Base-by-base conservation (phyloP, 2,888 invertebrate genomes). In the Heliothis peltigera region DNA sequence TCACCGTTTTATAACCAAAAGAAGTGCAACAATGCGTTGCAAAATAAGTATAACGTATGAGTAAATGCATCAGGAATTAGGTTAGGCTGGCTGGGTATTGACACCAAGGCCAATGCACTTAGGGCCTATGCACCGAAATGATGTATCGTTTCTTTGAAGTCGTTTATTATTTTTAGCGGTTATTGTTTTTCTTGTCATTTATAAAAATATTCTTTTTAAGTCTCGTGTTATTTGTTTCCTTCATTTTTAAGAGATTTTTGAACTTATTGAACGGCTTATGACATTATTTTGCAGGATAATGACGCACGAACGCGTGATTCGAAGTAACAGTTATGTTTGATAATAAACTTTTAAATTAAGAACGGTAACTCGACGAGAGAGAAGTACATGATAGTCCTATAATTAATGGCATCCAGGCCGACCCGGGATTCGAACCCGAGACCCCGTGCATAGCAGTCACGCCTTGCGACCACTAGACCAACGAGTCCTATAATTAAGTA, bases 71-170 rank as follows among this genome's bases (percentile, higher is more conserved):
- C 35, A 39, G 47, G 64, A 73, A 73, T 73, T 73, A 70, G 73
- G 73, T 47, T 73, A 73, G 15, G 4, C 53, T 35, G 73, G 66
- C 42, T 65, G 73, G 66, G 39, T 65, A 64, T 53, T 77, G 80
- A 80, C 77, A 70, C 46, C 32, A 44, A 56, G 71, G 69, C 25
- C 77, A 59, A 17, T 35, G 65, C 73, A 54, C 53, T 49, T 21
- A 63, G 55, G 74, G 65, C 48, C 77, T 74, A 76, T 65, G 74
- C 61, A 71, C 74, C 42, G 56, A 49, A 61, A 69, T 80, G 80
- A 79, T 77, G 32, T 77, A 79, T 77, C 57, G 60, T 46, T 79
- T 71, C 79, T 70, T 64, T 69, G 77, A 77, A 74, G 65, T 53
- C 65, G 63, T 61, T 62, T 51, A 64, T 79, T 72, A 77, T 80